Evolutionary conservation across 2,113 vertebrate genomes (phyloP).

Genomic region (Canis aureus): DNA sequence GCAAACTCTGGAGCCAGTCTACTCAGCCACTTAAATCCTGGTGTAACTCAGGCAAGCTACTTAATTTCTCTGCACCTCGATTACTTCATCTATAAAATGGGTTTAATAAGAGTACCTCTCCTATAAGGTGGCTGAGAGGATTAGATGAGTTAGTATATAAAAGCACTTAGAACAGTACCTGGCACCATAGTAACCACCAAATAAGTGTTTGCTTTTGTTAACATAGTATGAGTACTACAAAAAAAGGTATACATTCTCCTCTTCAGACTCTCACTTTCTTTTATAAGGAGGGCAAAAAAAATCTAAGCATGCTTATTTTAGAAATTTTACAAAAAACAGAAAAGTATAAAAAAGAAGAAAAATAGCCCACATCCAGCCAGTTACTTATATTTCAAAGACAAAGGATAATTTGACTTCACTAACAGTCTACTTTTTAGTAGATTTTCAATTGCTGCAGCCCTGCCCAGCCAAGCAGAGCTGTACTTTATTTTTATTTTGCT

Average conservation of each 20-base stretch:
- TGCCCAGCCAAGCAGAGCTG: constrained; percentile 47
- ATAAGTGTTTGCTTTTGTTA: constrained; percentile 72
- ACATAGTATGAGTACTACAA: constrained; percentile 55
- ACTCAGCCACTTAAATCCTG: background rate
- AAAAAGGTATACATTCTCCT: constrained; percentile 65
- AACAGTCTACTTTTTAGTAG: constrained; percentile 67
- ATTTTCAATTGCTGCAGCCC: constrained; percentile 42
- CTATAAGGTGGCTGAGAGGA: constrained; percentile 1
- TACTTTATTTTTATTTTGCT: constrained; percentile 72
- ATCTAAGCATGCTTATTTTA: constrained; percentile 72
- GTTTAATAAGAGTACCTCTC: constrained; percentile 28
- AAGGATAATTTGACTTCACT: constrained; percentile 71
- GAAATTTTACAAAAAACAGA: constrained; percentile 71
- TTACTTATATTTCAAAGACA: constrained; percentile 67
- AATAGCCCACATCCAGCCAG: constrained; percentile 44
- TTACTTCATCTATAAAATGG: constrained; percentile 42
- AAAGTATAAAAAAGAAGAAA: constrained; percentile 67
- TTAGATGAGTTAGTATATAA: constrained; percentile 59
- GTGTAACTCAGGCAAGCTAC: constrained; percentile 20
- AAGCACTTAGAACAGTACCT: constrained; percentile 52
- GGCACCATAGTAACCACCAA: constrained; percentile 53
- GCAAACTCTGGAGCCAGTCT: background rate
- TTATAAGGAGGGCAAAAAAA: constrained; percentile 9
- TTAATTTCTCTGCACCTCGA: constrained; percentile 4
- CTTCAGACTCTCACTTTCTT: constrained; percentile 67